phyloP scores from a whole-genome alignment of 2,888 invertebrate species.

The Hirtodrosophila cameraria region DNA sequence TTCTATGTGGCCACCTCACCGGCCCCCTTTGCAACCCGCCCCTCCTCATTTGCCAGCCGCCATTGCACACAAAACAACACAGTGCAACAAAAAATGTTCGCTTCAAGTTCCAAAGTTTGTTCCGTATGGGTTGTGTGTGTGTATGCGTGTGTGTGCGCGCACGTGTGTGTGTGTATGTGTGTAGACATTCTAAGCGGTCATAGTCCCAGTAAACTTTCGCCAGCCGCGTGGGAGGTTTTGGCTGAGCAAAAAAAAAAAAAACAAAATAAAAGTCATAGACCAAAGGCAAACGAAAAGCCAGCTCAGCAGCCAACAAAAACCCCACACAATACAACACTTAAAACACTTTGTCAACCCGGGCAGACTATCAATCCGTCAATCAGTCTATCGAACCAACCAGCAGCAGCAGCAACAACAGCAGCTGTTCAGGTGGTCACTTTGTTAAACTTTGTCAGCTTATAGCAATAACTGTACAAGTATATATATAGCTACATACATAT shows the following conservation, averaged over 20 bases:
- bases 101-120: constrained; percentile 74
- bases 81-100: constrained; percentile 59
- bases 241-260: constrained; percentile 5
- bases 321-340: neutral
- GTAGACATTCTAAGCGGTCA: constrained; percentile 79
- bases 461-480: no score
- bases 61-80: constrained; percentile 21
- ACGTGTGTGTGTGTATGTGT: constrained; percentile 32
- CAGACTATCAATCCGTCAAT: no score
- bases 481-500: no score
- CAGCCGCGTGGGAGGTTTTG: constrained; percentile 55
- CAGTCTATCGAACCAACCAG: no score
- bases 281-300: constrained; percentile 9
- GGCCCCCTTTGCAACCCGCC: neutral
- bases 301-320: constrained; percentile 1
- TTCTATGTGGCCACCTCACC: constrained; percentile 57
- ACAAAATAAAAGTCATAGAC: neutral
- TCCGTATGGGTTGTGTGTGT: constrained; percentile 43
- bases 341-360: no score
- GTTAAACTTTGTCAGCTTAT: no score
- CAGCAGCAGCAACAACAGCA: no score
- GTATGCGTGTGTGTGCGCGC: constrained; percentile 29
- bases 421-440: no score
- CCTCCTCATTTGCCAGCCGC: neutral
- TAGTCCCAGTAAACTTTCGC: constrained; percentile 81